These are phyloP conservation scores for Zosterops japonicus DNA, from an alignment of 2,113 vertebrate genomes.

Conservation along the genomic window DNA sequence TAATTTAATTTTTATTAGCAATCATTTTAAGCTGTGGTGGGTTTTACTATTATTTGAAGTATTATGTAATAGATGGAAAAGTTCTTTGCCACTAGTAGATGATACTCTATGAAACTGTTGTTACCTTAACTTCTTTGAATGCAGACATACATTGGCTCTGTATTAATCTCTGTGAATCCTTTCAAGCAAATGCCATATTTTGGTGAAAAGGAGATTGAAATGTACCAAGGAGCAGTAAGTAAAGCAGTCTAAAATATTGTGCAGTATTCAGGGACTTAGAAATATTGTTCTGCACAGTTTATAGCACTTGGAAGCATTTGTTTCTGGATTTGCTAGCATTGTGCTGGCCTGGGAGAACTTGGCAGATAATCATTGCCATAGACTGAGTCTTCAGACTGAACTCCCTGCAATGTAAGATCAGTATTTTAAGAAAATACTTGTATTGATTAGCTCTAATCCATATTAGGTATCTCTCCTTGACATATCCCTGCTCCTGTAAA, in stretches of 20 bases:
- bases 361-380: background rate
- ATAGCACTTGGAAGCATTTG: background rate
- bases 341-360: background rate
- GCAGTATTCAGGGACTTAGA: background rate
- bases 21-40: background rate
- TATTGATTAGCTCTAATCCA: background rate
- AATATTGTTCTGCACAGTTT: background rate
- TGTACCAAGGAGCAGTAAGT: conserved; percentile 99
- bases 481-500: background rate
- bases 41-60: background rate
- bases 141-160: conserved; percentile 97
- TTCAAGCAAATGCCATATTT: conserved; percentile 99
- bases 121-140: conserved; percentile 78
- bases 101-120: background rate
- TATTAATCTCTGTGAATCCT: conserved; percentile 96
- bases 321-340: background rate
- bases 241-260: background rate
- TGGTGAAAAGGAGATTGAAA: conserved; percentile 95
- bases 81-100: background rate
- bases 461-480: background rate
- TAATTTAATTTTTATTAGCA: background rate
- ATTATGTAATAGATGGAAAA: background rate
- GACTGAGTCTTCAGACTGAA: background rate
- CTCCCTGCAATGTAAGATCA: background rate
- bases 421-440: background rate